Base-by-base conservation (phyloP, 2,888 invertebrate species). In the Taenaris catops region DNA sequence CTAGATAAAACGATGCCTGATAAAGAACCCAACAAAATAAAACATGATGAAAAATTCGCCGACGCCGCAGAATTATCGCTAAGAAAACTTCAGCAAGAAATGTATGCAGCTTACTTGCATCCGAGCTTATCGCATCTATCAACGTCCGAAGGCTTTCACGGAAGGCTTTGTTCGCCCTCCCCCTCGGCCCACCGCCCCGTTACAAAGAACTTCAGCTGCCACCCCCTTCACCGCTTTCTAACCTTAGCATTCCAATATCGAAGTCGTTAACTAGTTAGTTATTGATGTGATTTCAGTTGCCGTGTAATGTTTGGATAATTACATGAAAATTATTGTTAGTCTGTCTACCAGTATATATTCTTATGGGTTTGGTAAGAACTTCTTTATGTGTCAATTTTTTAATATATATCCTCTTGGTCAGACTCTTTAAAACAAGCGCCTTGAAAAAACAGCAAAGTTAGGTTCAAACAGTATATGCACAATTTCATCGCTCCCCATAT, bases 61-160 rank as follows among this genome's bases (percentile, higher is more conserved):
- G 28, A 44, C 43, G 42, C 48, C 39, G 41, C 32, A 56, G 60
- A 63, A 72, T 68, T 64, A 70, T 58, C 57, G 44, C 48, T 49
- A 46, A 58, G 58, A 73, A 73, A 71, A 72, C 62, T 72, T 65
- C 60, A 63, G 68, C 71, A 76, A 79, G 81, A 81, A 80, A 79
- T 79, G 80, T 73, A 81, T 81, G 83, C 83, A 80, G 79, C 76
- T 81, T 74, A 72, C 81, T 81, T 83, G 83, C 81, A 83, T 81
- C 81, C 74, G 59, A 83, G 84, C 81, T 83, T 83, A 81, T 81
- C 83, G 80, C 81, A 83, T 83, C 78, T 73, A 78, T 78, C 78
- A 78, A 74, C 65, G 67, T 69, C 72, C 72, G 75, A 76, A 79
- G 81, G 79, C 80, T 79, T 79, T 78, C 79, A 78, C 66, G 74